These are phyloP conservation scores for Tetramorium alpestre DNA, from an alignment of 1,140 invertebrate genomes.

Conservation along the genomic window DNA sequence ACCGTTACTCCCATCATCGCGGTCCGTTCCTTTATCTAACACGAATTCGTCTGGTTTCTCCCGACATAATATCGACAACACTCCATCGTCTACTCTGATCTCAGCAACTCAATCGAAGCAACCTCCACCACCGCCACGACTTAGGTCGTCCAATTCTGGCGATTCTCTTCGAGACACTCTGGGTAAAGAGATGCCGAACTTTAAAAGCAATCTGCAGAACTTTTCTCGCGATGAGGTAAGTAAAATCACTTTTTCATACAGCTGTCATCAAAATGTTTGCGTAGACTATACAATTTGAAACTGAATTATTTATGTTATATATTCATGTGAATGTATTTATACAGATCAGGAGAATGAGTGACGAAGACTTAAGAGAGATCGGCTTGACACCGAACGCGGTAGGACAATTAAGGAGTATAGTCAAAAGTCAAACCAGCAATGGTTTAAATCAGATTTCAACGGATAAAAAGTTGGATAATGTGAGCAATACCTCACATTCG, in stretches of 20 bases:
- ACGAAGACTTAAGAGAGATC: slow-evolving; percentile 86
- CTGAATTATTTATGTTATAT: neutral
- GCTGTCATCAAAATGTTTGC: neutral
- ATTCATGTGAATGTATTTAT: slow-evolving; percentile 11
- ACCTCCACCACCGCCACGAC: slow-evolving; percentile 77
- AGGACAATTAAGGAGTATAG: slow-evolving; percentile 87
- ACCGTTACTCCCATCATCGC: slow-evolving; percentile 74
- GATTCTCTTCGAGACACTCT: slow-evolving; percentile 83
- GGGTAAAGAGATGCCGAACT: slow-evolving; percentile 85
- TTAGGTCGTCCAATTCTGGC: slow-evolving; percentile 77
- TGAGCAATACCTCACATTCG: slow-evolving; percentile 75
- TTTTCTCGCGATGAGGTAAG: slow-evolving; percentile 84
- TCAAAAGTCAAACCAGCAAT: slow-evolving; percentile 86
- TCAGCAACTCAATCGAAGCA: slow-evolving; percentile 74
- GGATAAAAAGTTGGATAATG: slow-evolving; percentile 80
- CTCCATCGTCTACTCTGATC: slow-evolving; percentile 66
- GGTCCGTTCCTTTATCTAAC: slow-evolving; percentile 68
- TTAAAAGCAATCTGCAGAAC: slow-evolving; percentile 83
- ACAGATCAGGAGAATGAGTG: slow-evolving; percentile 87
- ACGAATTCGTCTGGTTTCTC: slow-evolving; percentile 66
- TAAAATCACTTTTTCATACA: neutral
- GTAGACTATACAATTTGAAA: neutral
- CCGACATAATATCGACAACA: slow-evolving; percentile 73
- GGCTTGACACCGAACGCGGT: slow-evolving; percentile 85
- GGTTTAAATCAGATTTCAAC: slow-evolving; percentile 82